Base-by-base conservation (phyloP, 2,888 invertebrate species). In the Protophormia terraenovae region DNA sequence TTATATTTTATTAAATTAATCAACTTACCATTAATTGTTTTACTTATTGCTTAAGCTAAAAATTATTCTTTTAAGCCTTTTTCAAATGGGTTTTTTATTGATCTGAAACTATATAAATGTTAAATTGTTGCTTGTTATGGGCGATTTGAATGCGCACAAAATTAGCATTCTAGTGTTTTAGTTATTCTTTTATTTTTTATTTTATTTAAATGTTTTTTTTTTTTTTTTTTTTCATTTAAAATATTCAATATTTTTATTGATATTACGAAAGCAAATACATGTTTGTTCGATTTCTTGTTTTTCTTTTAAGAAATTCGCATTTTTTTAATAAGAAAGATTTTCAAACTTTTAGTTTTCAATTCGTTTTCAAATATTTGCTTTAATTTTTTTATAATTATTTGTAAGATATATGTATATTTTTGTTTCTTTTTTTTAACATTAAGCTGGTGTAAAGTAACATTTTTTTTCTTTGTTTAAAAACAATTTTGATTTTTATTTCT, bases 401-500 rank as follows among this genome's bases (percentile, higher is more conserved):
- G 58, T 24, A 75, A n/a, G n/a, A 47, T 84, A 75, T 58, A 22
- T 45, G 71, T 64, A n/a, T 69, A 71, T 60, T 73, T 12, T 19
- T 55, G 35, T 19, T 35, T 53, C 3, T 58, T 6, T 55, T 55
- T 64, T 72, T 79, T 47, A 86, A 86, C 81, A 76, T 82, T 84
- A 86, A 86, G 86, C 86, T 75, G 82, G 84, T 86, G 83, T 86
- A 83, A 83, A 83, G 79, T 80, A 86, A 80, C 75, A 32, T 69
- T 82, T 50, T 24, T 50, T 22, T 84, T 75, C 12, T 72, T 72
- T 67, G 35, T 73, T 77, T 62, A 12, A 50, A 85, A 73, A 73
- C 38, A 62, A 60, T 83, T 78, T 86, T 86, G 78, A 79, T 83
- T 83, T 81, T 71, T 67, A 19, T 50, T 80, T 62, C 14, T 58